Percentiles rank a stretch among this genome's conserved stretches.
Evolutionary conservation across 2,113 vertebrate genomes (phyloP).

Genomic region (Oceanodroma tethys): DNA sequence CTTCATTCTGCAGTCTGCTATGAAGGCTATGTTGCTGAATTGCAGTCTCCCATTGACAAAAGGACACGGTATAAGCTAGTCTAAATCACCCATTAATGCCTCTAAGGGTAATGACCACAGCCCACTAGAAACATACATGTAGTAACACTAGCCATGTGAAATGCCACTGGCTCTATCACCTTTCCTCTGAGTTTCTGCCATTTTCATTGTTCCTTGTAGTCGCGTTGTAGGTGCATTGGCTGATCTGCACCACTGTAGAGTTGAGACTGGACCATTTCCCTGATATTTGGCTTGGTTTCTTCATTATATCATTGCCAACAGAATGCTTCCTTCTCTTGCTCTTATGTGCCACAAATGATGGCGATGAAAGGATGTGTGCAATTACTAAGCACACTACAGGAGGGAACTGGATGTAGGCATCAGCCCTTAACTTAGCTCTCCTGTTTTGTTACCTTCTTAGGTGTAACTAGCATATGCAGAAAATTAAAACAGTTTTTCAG

Average conservation of each 20-base stretch:
- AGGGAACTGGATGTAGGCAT: not conserved
- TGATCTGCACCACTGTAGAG: not conserved
- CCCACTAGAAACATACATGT: not conserved
- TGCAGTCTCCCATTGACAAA: not conserved
- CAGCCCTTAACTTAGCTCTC: not conserved
- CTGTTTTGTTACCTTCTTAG: not conserved
- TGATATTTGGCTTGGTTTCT: not conserved
- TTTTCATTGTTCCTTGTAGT: not conserved
- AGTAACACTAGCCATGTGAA: fast-evolving
- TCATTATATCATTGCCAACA: not conserved
- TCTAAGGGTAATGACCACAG: not conserved
- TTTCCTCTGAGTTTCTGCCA: not conserved
- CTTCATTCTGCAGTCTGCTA: not conserved
- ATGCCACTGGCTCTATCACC: not conserved
- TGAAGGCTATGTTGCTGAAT: not conserved
- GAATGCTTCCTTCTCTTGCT: not conserved
- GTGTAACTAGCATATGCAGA: not conserved
- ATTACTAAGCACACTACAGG: not conserved
- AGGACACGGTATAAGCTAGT: not conserved
- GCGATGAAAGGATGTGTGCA: not conserved
- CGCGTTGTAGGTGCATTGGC: not conserved
- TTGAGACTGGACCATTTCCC: not conserved
- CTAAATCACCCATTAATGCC: not conserved
- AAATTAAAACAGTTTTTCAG: not conserved
- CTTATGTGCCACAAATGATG: fast-evolving